These are phyloP conservation scores for Synergus laeviventris DNA, from an alignment of 2,888 invertebrate species.

Conservation along the genomic window DNA sequence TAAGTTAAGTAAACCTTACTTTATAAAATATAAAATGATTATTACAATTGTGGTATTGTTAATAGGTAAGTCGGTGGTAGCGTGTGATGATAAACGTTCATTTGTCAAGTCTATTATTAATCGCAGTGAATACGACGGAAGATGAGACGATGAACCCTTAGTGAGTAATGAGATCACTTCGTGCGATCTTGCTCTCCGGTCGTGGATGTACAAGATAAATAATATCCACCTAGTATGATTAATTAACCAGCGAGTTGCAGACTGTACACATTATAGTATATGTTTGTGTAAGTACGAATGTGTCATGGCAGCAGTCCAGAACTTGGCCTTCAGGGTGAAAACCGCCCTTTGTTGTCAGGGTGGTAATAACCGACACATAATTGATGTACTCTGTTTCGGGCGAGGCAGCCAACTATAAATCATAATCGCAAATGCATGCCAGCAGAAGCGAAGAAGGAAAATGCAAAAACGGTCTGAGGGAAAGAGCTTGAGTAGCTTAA, in stretches of 20 bases:
- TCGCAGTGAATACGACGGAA: constrained; percentile 28
- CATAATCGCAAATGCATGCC: not conserved
- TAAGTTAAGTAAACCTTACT: too few relatives aligned
- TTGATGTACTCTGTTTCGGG: constrained; percentile 14
- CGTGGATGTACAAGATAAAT: constrained; percentile 6
- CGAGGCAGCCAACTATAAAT: not conserved
- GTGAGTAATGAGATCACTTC: constrained; percentile 23
- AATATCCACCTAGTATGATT: constrained; percentile 11
- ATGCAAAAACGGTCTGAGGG: not conserved
- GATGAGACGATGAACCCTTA: constrained; percentile 22
- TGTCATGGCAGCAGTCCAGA: not conserved
- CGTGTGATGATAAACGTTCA: constrained; percentile 34
- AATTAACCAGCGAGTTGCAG: constrained; percentile 26
- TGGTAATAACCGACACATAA: constrained; percentile 6
- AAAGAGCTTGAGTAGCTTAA: constrained; percentile 13
- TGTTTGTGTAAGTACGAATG: constrained; percentile 4
- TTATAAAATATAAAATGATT: too few relatives aligned
- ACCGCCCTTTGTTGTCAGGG: constrained; percentile 16
- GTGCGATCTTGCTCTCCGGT: constrained; percentile 21
- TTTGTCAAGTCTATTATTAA: constrained; percentile 28
- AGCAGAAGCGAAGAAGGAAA: not conserved
- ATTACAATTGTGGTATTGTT: not conserved
- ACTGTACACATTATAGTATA: not conserved
- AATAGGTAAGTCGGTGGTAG: not conserved
- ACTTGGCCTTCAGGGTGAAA: constrained; percentile 23